Base-by-base conservation (phyloP, 2,888 invertebrate genomes). In the Parascotia fuliginaria region DNA sequence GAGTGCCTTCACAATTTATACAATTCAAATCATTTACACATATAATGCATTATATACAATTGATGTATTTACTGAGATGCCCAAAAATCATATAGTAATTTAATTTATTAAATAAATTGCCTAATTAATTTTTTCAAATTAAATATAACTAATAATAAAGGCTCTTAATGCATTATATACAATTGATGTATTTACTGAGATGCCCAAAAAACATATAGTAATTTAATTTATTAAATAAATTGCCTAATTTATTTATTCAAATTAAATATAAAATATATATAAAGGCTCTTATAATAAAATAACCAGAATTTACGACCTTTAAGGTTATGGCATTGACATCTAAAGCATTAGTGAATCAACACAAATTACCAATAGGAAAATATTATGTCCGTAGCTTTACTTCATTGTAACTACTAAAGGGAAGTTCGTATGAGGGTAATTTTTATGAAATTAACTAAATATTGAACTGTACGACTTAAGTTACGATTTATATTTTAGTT, bases 1-100 rank as follows among this genome's bases (percentile, higher is more conserved):
- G 46, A 53, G 51, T 55, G 56, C 52, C 42, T 49, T 44, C 39
- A 31, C 43, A 56, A 50, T 55, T 52, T 43, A 41, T 31, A 31
- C 28, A 47, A 29, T 34, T 38, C 33, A 15, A 31, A 44, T 51
- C 34, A 44, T 42, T 42, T 32, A 33, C 9, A 9, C 27, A 19
- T 31, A 12, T 47, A 13, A 19, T 31, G 12, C 14, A 34, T 7
- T 24, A n/a, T n/a, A n/a, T n/a, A n/a, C n/a, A n/a, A 19, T 19
- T 19, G 19, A 2, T 19, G 19, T 19, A 24, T 24, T 24, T 24
- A 9, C 7, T 24, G 7, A 24, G 7, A 4, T 6, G 7, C 7
- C 3, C 24, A 24, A 24, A 24, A 24, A 24, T 7, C 24, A 24
- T 24, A 2, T 3, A 19, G 7, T 24, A 24, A 7, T 6, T 24